phyloP scores from a whole-genome alignment of 2,797 vertebrate species.

The Ambastaia sidthimunki region DNA sequence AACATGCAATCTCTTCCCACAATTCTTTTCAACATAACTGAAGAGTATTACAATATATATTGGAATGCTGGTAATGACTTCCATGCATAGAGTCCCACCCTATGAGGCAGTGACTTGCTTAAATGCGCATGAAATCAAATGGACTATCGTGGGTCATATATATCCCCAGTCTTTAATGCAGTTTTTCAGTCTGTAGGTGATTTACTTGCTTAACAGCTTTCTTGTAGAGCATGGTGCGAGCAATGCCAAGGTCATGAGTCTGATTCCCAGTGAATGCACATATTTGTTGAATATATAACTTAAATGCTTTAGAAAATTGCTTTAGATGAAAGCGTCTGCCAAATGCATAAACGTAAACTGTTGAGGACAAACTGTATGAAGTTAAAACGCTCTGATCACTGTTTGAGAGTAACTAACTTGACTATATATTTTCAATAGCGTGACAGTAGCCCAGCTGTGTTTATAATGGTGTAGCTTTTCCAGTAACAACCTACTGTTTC shows the following conservation, averaged over 20 bases:
- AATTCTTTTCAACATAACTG: constrained; percentile 9
- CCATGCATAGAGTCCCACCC: not conserved
- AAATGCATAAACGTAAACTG: not conserved
- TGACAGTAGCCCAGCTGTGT: not conserved
- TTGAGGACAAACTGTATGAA: not conserved
- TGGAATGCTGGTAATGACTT: constrained; percentile 17
- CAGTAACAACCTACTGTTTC: not conserved
- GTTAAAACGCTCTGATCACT: not conserved
- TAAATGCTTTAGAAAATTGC: too few species aligned
- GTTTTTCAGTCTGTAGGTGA: not conserved
- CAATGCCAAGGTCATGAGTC: not conserved
- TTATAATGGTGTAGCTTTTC: not conserved
- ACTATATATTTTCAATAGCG: not conserved
- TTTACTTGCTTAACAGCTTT: not conserved
- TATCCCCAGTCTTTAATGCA: not conserved
- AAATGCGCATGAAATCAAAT: not conserved
- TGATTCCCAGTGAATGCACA: not conserved
- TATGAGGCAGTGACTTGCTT: not conserved
- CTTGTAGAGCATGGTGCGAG: not conserved
- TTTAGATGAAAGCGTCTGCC: too few species aligned
- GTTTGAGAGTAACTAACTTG: not conserved
- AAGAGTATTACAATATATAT: not conserved
- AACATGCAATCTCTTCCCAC: constrained; percentile 19
- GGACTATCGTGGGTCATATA: not conserved
- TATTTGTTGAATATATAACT: not conserved